These are phyloP conservation scores for Atta colombica DNA, from an alignment of 1,140 invertebrate species.

Conservation along the genomic window DNA sequence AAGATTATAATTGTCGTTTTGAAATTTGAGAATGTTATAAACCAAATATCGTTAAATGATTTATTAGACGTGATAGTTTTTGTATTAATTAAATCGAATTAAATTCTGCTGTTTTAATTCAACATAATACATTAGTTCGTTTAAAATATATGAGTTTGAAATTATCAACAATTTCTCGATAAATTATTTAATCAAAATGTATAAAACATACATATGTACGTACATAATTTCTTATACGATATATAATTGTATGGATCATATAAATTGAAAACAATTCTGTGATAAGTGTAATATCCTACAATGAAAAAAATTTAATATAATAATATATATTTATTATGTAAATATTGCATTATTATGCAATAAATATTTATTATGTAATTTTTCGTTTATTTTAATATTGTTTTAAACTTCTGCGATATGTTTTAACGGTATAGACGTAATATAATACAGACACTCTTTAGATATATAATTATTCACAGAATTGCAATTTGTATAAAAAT, in stretches of 20 bases:
- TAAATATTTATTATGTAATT: no score
- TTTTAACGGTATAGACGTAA: no score
- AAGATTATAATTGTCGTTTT: conserved; percentile 51
- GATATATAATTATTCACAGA: no score
- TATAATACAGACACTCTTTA: no score
- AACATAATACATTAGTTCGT: neutral
- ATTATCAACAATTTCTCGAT: neutral
- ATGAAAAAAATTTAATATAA: neutral
- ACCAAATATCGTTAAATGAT: conserved; percentile 12
- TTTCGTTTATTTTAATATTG: no score
- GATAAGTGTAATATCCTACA: neutral
- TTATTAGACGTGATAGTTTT: neutral
- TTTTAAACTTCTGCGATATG: no score
- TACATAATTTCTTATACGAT: neutral
- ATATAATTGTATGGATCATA: neutral
- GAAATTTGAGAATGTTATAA: conserved; percentile 40
- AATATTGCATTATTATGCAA: no score
- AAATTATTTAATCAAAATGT: neutral
- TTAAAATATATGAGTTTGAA: neutral
- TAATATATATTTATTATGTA: no score
- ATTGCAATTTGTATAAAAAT: no score
- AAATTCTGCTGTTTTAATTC: neutral
- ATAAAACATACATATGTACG: neutral
- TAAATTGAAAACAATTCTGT: neutral
- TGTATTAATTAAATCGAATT: neutral